phyloP scores from a whole-genome alignment of 1,140 invertebrate species.

The Onthophagus taurus region DNA sequence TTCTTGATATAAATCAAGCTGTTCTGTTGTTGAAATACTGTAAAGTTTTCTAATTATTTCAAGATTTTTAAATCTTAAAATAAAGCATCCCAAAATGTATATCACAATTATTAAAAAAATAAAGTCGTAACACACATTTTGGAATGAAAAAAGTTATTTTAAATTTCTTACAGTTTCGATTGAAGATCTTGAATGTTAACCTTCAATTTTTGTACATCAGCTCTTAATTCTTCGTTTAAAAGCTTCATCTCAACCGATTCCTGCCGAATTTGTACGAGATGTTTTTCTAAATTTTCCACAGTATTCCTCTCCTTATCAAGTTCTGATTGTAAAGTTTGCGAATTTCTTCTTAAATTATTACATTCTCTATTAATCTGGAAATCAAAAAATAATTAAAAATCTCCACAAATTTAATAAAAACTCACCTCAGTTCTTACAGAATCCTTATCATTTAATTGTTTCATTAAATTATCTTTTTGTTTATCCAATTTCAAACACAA shows the following conservation, averaged over 20 bases:
- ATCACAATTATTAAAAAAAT: no score
- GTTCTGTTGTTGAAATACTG: conserved; percentile 40
- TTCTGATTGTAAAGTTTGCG: conserved; percentile 38
- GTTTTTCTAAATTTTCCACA: conserved; percentile 40
- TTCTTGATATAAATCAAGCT: conserved; percentile 45
- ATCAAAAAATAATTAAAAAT: no score
- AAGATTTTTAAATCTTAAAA: background rate
- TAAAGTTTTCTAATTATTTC: no score
- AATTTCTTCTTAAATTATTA: conserved; percentile 37
- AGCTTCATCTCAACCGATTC: conserved; percentile 43
- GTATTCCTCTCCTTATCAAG: conserved; percentile 40
- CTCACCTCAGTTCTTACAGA: conserved; percentile 35
- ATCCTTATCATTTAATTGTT: conserved; percentile 37
- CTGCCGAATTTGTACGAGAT: conserved; percentile 41
- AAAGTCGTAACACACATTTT: no score
- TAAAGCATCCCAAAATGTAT: background rate
- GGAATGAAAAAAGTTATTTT: no score
- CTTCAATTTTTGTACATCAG: conserved; percentile 40
- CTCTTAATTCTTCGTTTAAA: conserved; percentile 42
- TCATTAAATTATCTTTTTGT: conserved; percentile 41
- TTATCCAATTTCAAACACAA: conserved; percentile 45
- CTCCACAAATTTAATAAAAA: background rate
- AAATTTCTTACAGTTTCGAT: conserved; percentile 46
- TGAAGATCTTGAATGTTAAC: conserved; percentile 40
- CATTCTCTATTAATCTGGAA: conserved; percentile 16